phyloP scores from a whole-genome alignment of 2,797 vertebrate genomes.

The Pelochelys cantorii region DNA sequence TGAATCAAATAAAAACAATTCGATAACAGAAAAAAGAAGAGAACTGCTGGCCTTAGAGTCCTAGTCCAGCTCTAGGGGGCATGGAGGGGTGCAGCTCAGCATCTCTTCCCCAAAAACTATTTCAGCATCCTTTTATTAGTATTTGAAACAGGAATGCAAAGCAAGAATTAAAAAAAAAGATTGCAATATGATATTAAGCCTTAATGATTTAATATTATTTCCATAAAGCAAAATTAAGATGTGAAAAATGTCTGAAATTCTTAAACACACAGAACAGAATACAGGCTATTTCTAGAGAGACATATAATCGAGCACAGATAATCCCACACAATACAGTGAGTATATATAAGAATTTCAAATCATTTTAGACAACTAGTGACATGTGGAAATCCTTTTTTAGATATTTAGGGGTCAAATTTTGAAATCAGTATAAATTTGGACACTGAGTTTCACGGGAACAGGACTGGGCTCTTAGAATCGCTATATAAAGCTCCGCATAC shows the following conservation, averaged over 20 bases:
- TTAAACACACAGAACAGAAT: background rate
- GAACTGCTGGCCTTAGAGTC: background rate
- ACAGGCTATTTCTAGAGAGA: background rate
- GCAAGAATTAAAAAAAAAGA: background rate
- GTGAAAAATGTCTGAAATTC: background rate
- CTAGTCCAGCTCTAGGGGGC: no score
- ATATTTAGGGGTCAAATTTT: background rate
- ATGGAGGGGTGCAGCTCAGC: fast-evolving
- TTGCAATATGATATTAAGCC: background rate
- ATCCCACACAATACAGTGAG: background rate
- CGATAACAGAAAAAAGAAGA: background rate
- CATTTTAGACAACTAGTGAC: background rate
- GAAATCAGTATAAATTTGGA: background rate
- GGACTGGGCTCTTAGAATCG: background rate
- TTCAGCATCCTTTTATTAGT: background rate
- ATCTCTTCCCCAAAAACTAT: background rate
- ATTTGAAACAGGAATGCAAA: background rate
- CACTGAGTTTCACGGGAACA: background rate
- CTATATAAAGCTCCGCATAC: background rate
- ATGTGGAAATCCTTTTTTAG: background rate
- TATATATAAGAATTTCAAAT: background rate
- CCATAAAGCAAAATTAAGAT: background rate
- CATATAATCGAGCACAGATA: background rate
- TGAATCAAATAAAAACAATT: background rate
- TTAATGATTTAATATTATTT: background rate